phyloP scores from a whole-genome alignment of 2,797 vertebrate species.

The Cossypha caffra region DNA sequence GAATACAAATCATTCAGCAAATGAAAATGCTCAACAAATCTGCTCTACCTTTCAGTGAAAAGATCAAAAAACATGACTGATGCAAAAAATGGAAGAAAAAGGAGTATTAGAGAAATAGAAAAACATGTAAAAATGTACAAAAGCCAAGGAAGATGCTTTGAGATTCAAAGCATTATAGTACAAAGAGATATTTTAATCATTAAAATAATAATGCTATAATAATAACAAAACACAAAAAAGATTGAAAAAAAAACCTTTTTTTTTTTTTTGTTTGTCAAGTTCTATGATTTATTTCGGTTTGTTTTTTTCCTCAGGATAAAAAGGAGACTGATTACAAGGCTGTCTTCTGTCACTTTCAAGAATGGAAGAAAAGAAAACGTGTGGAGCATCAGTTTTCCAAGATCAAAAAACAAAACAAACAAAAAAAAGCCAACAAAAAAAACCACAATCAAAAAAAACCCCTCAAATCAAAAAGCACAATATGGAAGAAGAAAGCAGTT shows the following conservation, averaged over 20 bases:
- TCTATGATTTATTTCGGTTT: constrained; percentile 13
- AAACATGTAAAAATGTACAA: constrained; percentile 91
- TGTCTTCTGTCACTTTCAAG: constrained; percentile 73
- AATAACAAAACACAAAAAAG: constrained; percentile 65
- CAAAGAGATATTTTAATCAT: constrained; percentile 87
- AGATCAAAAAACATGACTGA: constrained; percentile 97
- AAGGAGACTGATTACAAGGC: constrained; percentile 78
- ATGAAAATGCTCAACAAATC: constrained; percentile 87
- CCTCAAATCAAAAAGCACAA: constrained; percentile 22
- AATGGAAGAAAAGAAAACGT: constrained; percentile 75
- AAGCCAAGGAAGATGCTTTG: constrained; percentile 96
- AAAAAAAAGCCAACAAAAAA: background rate
- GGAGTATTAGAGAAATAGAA: constrained; percentile 93
- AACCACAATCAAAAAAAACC: background rate
- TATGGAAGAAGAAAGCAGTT: background rate
- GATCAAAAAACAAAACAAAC: background rate
- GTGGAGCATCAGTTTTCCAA: constrained; percentile 78
- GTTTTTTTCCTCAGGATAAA: constrained; percentile 67
- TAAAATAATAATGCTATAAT: constrained; percentile 75
- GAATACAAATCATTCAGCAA: constrained; percentile 78
- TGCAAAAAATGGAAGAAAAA: constrained; percentile 97
- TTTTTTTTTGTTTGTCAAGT: constrained; percentile 45
- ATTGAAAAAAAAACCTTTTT: constrained; percentile 31
- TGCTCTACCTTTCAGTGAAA: constrained; percentile 89
- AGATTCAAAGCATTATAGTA: constrained; percentile 89